phyloP scores from a whole-genome alignment of 2,113 vertebrate species.

The Semicossyphus pulcher region DNA sequence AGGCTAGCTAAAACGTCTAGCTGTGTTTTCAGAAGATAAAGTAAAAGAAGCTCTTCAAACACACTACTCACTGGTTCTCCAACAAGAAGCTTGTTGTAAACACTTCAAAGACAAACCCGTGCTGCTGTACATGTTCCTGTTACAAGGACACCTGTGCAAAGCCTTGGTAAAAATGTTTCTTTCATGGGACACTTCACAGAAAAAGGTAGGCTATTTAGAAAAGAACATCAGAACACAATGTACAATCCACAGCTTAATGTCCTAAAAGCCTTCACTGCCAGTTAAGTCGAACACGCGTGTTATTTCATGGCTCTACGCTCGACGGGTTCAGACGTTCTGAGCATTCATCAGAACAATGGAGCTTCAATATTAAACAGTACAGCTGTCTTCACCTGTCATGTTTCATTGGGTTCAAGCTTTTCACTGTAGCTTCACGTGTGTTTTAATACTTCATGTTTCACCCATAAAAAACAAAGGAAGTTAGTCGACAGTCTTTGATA shows the following conservation, averaged over 20 bases:
- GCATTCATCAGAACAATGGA: neutral
- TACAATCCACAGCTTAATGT: neutral
- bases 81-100: conserved; percentile 5
- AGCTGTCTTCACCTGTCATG: neutral
- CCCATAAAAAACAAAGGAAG: neutral
- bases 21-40: conserved; percentile 4
- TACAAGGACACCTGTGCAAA: neutral
- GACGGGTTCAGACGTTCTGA: neutral
- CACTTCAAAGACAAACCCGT: neutral
- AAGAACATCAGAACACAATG: neutral
- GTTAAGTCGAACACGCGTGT: neutral
- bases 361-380: neutral
- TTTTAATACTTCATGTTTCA: neutral
- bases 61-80: neutral
- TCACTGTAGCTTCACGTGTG: neutral
- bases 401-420: neutral
- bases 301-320: neutral
- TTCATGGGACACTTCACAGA: neutral
- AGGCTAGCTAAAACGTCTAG: too few species aligned
- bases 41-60: neutral
- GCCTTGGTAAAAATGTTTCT: neutral
- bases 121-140: neutral
- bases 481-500: too few species aligned
- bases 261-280: neutral
- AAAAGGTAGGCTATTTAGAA: neutral